A percentile compares a stretch with the other conserved stretches of the same genome.
Conservation (phyloP, 2,113 vertebrate species). For the Semnornis frantzii region DNA sequence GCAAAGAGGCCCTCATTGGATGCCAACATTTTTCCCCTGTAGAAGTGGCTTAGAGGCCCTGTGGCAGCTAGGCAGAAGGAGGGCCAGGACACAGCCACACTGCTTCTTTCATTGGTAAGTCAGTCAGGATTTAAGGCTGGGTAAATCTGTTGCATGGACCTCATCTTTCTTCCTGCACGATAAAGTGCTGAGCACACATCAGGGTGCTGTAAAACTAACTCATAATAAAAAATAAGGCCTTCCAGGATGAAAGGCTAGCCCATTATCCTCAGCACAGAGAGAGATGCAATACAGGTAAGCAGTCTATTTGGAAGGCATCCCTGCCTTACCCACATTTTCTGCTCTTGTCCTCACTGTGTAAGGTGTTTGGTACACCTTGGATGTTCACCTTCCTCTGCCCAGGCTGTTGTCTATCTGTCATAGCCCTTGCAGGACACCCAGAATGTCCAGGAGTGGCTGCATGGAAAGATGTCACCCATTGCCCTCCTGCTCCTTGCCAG, state of each 20-base stretch:
- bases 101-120: not conserved
- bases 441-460: not conserved
- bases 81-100: not conserved
- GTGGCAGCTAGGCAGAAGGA: not conserved
- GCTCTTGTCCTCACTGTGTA: not conserved
- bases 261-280: not conserved
- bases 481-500: no score
- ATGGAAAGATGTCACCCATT: not conserved
- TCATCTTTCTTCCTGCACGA: not conserved
- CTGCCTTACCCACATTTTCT: not conserved
- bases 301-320: not conserved
- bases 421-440: not conserved
- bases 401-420: not conserved
- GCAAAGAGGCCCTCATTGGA: not conserved
- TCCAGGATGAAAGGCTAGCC: not conserved
- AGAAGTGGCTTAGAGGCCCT: not conserved
- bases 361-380: not conserved
- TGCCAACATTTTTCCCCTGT: not conserved
- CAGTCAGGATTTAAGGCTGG: not conserved
- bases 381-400: not conserved
- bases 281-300: not conserved
- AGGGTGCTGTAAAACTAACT: slow-evolving; percentile 42
- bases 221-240: slow-evolving; percentile 20
- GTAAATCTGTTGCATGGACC: not conserved
- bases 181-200: slow-evolving; percentile 29